Conservation (phyloP, 2,888 invertebrate species). For the Microctonus hyperodae region DNA sequence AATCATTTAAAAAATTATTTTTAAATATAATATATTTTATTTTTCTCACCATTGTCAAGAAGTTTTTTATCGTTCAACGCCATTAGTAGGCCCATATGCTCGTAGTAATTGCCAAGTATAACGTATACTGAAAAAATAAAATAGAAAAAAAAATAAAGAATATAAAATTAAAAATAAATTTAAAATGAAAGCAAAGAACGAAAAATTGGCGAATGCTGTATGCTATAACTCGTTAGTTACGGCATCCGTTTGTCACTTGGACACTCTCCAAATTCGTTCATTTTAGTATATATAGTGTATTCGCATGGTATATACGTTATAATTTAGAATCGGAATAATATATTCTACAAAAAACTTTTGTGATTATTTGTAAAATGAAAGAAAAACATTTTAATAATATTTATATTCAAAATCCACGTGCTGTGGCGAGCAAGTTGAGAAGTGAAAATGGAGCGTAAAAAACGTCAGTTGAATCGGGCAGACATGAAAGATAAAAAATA, state of each 20-base stretch:
- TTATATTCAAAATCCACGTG: conserved; percentile 22
- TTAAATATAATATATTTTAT: too few species aligned
- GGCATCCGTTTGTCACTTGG: conserved; percentile 21
- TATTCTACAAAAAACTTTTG: neutral
- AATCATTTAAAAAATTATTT: neutral
- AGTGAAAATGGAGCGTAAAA: conserved; percentile 23
- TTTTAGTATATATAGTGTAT: neutral
- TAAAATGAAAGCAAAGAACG: conserved; percentile 10
- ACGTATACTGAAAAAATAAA: conserved; percentile 81
- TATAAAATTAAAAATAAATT: conserved; percentile 29
- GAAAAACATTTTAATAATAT: conserved; percentile 12
- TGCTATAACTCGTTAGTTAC: conserved; percentile 19
- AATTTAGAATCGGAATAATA: neutral
- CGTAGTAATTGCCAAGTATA: conserved; percentile 87
- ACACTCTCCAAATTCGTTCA: conserved; percentile 22
- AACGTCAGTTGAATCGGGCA: neutral
- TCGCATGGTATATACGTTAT: neutral
- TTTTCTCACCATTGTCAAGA: conserved; percentile 74
- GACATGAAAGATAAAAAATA: neutral
- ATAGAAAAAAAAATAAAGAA: conserved; percentile 30
- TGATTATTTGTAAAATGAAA: conserved; percentile 8
- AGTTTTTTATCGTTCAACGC: conserved; percentile 84
- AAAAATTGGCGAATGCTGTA: neutral
- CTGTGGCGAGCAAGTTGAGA: neutral
- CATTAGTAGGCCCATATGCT: conserved; percentile 89